phyloP scores from a whole-genome alignment of 2,888 invertebrate genomes.

The Conistra vaccinii region DNA sequence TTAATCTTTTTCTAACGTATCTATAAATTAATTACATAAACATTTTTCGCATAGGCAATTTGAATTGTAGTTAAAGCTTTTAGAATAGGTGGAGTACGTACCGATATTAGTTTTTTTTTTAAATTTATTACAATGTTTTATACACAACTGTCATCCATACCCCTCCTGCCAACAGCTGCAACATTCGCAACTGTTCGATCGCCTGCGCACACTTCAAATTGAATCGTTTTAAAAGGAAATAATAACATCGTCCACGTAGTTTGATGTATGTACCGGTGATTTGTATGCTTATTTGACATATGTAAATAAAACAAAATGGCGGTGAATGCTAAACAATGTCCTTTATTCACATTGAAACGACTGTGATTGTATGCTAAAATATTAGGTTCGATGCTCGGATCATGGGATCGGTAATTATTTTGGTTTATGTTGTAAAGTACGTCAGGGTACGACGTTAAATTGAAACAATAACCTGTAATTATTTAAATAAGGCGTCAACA shows the following conservation, averaged over 20 bases:
- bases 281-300: slow-evolving; percentile 71
- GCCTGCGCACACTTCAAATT: slow-evolving; percentile 4
- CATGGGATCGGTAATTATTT: slow-evolving; percentile 62
- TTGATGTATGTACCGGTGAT: slow-evolving; percentile 55
- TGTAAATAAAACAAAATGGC: slow-evolving; percentile 67
- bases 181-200: neutral
- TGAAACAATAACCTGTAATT: slow-evolving; percentile 32
- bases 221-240: slow-evolving; percentile 42
- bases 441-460: slow-evolving; percentile 15
- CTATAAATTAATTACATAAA: neutral
- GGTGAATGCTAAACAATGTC: slow-evolving; percentile 69
- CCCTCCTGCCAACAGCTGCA: neutral
- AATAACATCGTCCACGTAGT: slow-evolving; percentile 32
- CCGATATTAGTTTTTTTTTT: no score
- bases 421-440: slow-evolving; percentile 41
- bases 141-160: neutral
- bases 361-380: slow-evolving; percentile 77
- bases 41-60: neutral
- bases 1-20: neutral
- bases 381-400: slow-evolving; percentile 68
- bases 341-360: slow-evolving; percentile 71
- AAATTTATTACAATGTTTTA: no score
- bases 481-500: slow-evolving; percentile 4
- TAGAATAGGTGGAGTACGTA: neutral
- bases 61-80: neutral